phyloP scores from a whole-genome alignment of 2,113 vertebrate species.

The Microcebus ravelobensis region DNA sequence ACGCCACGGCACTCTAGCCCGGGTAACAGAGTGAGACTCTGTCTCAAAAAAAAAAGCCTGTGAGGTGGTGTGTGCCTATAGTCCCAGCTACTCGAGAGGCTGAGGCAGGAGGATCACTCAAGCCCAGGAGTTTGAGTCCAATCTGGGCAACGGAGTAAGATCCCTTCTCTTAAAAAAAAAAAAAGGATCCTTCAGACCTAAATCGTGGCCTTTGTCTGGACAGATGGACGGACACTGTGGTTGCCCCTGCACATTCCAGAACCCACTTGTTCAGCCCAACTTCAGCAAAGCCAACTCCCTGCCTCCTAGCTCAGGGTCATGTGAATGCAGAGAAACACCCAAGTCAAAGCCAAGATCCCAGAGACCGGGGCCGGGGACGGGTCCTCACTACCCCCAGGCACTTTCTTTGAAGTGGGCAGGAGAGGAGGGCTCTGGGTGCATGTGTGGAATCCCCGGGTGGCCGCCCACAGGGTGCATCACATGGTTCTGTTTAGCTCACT shows the following conservation, averaged over 20 bases:
- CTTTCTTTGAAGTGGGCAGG: not conserved
- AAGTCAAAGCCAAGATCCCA: not conserved
- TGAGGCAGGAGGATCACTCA: too few relatives aligned
- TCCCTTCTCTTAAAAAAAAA: too few relatives aligned
- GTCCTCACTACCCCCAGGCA: not conserved
- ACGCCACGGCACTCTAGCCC: too few relatives aligned
- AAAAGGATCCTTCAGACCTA: not conserved
- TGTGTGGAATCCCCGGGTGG: not conserved
- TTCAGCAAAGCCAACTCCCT: not conserved
- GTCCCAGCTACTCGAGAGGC: too few relatives aligned
- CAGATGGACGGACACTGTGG: not conserved
- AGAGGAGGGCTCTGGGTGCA: not conserved
- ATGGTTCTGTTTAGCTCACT: not conserved
- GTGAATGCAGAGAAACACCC: not conserved
- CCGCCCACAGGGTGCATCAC: not conserved
- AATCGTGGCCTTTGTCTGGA: not conserved
- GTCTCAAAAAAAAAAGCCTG: not conserved
- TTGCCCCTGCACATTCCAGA: not conserved
- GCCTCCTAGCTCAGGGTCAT: not conserved
- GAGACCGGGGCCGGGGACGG: not conserved
- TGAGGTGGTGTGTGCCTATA: too few relatives aligned
- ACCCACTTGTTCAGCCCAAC: not conserved
- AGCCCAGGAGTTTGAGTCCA: too few relatives aligned
- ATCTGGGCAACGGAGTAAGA: too few relatives aligned
- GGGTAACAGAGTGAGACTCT: too few relatives aligned